Percentiles rank a stretch among this genome's conserved stretches.
Evolutionary conservation across 2,888 invertebrate genomes (phyloP).

Genomic region (Athalia rosae): DNA sequence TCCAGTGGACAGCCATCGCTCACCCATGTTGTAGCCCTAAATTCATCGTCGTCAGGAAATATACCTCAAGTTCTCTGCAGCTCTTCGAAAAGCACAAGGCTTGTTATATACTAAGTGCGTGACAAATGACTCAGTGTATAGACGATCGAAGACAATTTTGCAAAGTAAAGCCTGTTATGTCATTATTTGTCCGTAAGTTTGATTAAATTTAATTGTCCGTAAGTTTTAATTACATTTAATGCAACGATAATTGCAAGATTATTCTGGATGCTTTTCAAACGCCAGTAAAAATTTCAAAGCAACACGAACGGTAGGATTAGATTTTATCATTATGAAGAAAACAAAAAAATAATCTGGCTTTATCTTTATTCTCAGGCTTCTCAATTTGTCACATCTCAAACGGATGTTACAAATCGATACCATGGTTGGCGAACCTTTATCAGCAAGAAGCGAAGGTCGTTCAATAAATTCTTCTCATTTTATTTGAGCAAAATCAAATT

Average conservation of each 20-base stretch:
- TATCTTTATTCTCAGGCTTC: constrained; percentile 42
- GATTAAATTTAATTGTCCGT: neutral
- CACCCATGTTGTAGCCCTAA: constrained; percentile 29
- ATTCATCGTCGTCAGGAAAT: constrained; percentile 32
- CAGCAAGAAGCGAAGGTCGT: constrained; percentile 70
- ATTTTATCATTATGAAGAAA: neutral
- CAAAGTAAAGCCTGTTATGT: constrained; percentile 15
- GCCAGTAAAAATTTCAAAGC: constrained; percentile 6
- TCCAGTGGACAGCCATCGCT: constrained; percentile 37
- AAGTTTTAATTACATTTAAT: neutral
- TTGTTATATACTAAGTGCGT: neutral
- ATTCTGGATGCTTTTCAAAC: constrained; percentile 38
- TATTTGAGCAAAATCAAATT: constrained; percentile 73
- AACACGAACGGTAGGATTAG: neutral
- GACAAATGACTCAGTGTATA: constrained; percentile 4
- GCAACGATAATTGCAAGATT: neutral
- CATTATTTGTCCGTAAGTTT: constrained; percentile 34
- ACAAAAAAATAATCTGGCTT: neutral
- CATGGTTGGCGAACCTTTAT: constrained; percentile 65
- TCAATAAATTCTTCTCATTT: constrained; percentile 70
- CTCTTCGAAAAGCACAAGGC: constrained; percentile 20
- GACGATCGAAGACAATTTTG: constrained; percentile 31
- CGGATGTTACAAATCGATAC: constrained; percentile 55
- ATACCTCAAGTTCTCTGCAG: constrained; percentile 35
- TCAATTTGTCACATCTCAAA: constrained; percentile 56